phyloP scores from a whole-genome alignment of 2,888 invertebrate species.

The Diadegma fenestrale region DNA sequence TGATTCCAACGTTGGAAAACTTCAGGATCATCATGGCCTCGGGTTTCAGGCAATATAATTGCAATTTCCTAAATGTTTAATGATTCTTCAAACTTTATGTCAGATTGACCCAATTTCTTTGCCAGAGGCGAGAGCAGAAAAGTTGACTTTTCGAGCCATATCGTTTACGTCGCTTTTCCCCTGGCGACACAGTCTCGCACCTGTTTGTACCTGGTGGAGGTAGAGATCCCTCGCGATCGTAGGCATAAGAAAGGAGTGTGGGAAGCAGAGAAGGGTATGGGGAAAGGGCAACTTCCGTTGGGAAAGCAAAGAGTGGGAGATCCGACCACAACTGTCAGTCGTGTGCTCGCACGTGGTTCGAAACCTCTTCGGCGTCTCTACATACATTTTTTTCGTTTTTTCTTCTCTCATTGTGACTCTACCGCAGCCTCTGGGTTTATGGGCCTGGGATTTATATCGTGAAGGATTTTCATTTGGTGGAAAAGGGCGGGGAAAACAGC shows the following conservation, averaged over 20 bases:
- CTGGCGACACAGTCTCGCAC: slow-evolving; percentile 70
- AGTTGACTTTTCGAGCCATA: background rate
- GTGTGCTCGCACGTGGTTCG: slow-evolving; percentile 64
- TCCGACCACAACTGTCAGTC: slow-evolving; percentile 62
- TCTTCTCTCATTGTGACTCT: background rate
- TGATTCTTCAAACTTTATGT: background rate
- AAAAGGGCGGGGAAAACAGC: slow-evolving; percentile 26
- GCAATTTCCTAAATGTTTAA: background rate
- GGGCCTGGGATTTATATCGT: background rate
- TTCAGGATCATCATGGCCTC: too few species aligned
- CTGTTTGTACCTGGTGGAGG: slow-evolving; percentile 72
- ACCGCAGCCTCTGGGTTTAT: background rate
- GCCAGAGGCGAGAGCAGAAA: background rate
- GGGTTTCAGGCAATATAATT: background rate
- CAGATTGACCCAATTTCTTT: background rate
- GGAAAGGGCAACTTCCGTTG: slow-evolving; percentile 58
- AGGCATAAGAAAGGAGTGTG: background rate
- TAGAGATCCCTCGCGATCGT: slow-evolving; percentile 45
- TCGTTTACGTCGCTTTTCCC: slow-evolving; percentile 35
- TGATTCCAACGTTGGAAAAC: too few species aligned
- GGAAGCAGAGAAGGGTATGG: background rate
- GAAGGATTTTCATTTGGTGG: background rate
- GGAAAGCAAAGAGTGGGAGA: slow-evolving; percentile 49
- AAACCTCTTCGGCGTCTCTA: slow-evolving; percentile 17
- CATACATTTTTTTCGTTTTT: background rate